A percentile compares a stretch with the other conserved stretches of the same genome.
These are phyloP conservation scores for Chorisops tibialis DNA, from an alignment of 2,888 invertebrate genomes.

Conservation along the genomic window DNA sequence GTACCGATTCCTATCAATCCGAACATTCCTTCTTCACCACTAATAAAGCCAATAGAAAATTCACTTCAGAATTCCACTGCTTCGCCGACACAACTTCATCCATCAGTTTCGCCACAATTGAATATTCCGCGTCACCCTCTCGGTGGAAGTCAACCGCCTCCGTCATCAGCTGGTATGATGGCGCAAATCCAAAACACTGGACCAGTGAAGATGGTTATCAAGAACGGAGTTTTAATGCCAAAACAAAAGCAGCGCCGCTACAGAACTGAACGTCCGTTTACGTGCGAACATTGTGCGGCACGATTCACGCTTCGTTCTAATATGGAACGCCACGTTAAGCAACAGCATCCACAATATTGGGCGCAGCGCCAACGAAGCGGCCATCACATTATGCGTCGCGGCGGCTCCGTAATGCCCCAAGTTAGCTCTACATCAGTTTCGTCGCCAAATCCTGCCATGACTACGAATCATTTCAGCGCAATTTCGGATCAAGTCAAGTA, in stretches of 20 bases:
- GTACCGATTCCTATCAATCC: neutral
- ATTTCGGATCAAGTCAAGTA: constrained; percentile 69
- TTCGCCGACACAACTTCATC: constrained; percentile 16
- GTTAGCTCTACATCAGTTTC: constrained; percentile 35
- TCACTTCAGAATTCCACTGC: constrained; percentile 20
- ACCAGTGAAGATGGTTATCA: constrained; percentile 79
- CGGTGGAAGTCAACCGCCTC: neutral
- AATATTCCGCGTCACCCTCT: constrained; percentile 29
- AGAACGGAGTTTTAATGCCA: constrained; percentile 85
- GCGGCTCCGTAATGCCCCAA: constrained; percentile 37
- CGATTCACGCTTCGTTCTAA: constrained; percentile 88
- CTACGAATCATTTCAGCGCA: constrained; percentile 47
- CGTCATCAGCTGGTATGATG: constrained; percentile 18
- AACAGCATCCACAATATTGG: constrained; percentile 90
- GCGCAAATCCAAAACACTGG: constrained; percentile 52
- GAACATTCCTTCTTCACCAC: neutral
- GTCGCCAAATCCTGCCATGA: constrained; percentile 35
- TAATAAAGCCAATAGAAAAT: constrained; percentile 1
- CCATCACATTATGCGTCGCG: constrained; percentile 51
- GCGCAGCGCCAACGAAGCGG: constrained; percentile 69
- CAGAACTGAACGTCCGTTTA: constrained; percentile 85
- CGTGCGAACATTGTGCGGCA: constrained; percentile 86
- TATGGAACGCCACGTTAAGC: constrained; percentile 92
- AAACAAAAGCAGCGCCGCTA: constrained; percentile 89
- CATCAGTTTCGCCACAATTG: constrained; percentile 29